Conservation (phyloP, 2,888 invertebrate species). For the Labia minor region DNA sequence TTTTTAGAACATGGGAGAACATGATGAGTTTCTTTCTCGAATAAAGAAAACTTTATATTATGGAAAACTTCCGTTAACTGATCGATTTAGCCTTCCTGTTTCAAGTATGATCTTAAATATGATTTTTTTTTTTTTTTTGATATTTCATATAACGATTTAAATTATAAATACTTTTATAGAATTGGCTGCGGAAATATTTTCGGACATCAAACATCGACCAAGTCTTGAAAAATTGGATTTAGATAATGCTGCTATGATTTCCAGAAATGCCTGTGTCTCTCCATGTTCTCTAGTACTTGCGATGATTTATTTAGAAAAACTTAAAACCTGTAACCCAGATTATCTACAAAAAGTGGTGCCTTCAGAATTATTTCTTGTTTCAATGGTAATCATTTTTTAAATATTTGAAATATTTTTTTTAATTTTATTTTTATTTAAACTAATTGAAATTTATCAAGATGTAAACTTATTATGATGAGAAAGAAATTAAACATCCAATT, state of each 20-base stretch:
- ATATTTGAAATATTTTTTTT: too few species aligned
- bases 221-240: conserved; percentile 65
- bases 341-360: conserved; percentile 76
- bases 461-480: too few species aligned
- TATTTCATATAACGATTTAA: too few species aligned
- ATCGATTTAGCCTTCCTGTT: conserved; percentile 63
- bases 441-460: too few species aligned
- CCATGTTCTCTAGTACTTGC: conserved; percentile 90
- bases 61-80: conserved; percentile 61
- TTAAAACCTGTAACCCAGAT: conserved; percentile 67
- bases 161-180: conserved; percentile 42
- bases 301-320: conserved; percentile 82
- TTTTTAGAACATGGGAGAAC: conserved; percentile 52
- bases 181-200: conserved; percentile 75
- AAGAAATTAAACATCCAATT: too few species aligned
- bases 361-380: conserved; percentile 86
- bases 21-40: conserved; percentile 66
- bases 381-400: conserved; percentile 61
- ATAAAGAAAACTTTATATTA: conserved; percentile 84
- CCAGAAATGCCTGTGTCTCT: conserved; percentile 71
- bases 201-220: conserved; percentile 61
- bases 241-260: conserved; percentile 64
- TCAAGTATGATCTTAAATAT: conserved; percentile 54
- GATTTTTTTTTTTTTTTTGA: background rate
- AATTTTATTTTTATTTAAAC: background rate